Conservation (phyloP, 2,888 invertebrate species). For the Anorthoa munda region DNA sequence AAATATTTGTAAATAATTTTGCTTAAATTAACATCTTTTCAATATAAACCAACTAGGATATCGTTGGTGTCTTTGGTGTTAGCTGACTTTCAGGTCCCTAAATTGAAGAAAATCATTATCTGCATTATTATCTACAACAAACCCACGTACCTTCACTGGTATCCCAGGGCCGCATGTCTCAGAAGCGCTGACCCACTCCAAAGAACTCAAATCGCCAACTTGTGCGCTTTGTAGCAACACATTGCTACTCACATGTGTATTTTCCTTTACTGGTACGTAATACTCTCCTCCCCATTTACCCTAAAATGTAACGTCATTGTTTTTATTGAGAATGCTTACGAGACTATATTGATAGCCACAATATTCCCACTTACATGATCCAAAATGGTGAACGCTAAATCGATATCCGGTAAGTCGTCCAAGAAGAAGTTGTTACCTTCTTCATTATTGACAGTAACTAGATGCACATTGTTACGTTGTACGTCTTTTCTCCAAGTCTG, state of each 20-base stretch:
- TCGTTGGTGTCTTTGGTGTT: neutral
- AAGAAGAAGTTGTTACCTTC: constrained; percentile 65
- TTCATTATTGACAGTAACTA: constrained; percentile 73
- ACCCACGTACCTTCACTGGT: constrained; percentile 46
- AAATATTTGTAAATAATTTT: neutral
- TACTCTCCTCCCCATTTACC: constrained; percentile 71
- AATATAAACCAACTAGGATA: neutral
- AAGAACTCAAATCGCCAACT: constrained; percentile 43
- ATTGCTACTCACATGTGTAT: constrained; percentile 39
- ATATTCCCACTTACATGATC: constrained; percentile 67
- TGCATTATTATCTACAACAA: neutral
- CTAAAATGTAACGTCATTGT: constrained; percentile 47
- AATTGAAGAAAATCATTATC: neutral
- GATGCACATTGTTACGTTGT: constrained; percentile 68
- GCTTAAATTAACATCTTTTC: neutral
- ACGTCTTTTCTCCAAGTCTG: constrained; percentile 70
- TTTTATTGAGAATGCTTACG: neutral
- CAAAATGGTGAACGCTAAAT: constrained; percentile 72
- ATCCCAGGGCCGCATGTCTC: constrained; percentile 35
- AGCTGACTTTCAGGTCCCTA: neutral
- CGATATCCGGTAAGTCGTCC: constrained; percentile 71
- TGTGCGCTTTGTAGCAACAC: constrained; percentile 64
- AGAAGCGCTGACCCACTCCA: constrained; percentile 49
- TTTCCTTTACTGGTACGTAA: constrained; percentile 62
- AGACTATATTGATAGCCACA: neutral